Base-by-base conservation (phyloP, 2,888 invertebrate genomes). In the Petrophora chlorosata region DNA sequence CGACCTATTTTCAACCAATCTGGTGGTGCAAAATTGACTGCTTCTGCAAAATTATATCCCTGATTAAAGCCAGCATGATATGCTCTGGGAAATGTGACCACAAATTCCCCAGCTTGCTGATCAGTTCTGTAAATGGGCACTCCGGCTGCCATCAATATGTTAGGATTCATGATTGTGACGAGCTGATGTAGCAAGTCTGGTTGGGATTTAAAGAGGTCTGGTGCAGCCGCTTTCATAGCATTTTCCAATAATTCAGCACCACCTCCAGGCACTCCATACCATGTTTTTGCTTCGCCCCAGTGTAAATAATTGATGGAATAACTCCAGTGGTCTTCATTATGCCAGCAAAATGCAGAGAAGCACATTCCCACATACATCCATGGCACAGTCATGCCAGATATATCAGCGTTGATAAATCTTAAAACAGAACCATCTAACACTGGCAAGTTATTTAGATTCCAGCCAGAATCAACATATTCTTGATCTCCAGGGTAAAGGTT, bases 291-390 rank as follows among this genome's bases (percentile, higher is more conserved):
- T 71, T 96, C 95, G 39, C 95, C 95, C 95, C 95, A 95, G 76
- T 95, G 95, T 65, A 95, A 85, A 73, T 95, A 95, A 75, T 96
- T 96, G 53, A 95, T 95, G 14, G 95, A 95, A 72, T 95, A 95
- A 66, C 94, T 95, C 95, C 95, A 95, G 73, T 95, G 95, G 73
- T 95, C 95, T 80, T 95, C 95, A 77, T 94, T 95, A 71, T 95
- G 95, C 95, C 95, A 95, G 68, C 95, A 95, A 79, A 95, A 95
- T 56, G 95, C 94, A 39, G 94, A 93, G 81, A 95, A 96, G 68
- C 95, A 95, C 95, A 96, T 96, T 26, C 95, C 95, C 48, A 96
- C 95, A 85, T 96, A 95, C 91, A 95, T 94, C 95, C 95, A 95
- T 7, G 95, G 95, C 4, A 95, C 93, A 67, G 91, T 91, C 91